Evolutionary conservation across 2,888 invertebrate genomes (phyloP).

Genomic region (Sinohyriopsis cumingii): DNA sequence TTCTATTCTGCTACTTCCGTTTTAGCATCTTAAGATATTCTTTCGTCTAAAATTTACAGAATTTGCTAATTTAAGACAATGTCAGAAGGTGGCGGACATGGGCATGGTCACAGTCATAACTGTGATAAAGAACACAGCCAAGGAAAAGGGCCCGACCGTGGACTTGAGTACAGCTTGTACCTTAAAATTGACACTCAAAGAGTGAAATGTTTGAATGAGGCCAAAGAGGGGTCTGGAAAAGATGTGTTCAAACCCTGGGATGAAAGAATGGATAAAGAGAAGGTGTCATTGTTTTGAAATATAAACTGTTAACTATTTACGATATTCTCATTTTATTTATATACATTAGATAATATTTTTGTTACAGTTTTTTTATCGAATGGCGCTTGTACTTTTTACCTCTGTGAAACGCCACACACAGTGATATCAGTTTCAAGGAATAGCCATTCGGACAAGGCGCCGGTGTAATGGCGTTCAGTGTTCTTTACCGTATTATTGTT

Average conservation of each 20-base stretch:
- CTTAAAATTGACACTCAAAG: slow-evolving; percentile 91
- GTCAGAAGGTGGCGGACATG: slow-evolving; percentile 1
- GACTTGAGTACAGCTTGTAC: slow-evolving; percentile 87
- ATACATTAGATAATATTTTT: neutral
- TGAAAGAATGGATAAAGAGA: slow-evolving; percentile 82
- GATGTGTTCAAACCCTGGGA: slow-evolving; percentile 94
- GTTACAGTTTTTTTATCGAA: too few relatives aligned
- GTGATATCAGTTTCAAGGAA: too few relatives aligned
- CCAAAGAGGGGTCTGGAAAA: slow-evolving; percentile 87
- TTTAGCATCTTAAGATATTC: too few relatives aligned
- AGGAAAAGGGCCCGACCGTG: slow-evolving; percentile 76
- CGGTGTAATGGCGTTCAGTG: too few relatives aligned
- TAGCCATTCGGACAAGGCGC: too few relatives aligned
- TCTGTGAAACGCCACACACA: too few relatives aligned
- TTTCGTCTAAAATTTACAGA: too few relatives aligned
- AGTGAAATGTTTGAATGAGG: slow-evolving; percentile 93
- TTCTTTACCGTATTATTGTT: too few relatives aligned
- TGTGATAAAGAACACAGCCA: slow-evolving; percentile 54
- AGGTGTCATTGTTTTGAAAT: slow-evolving; percentile 75
- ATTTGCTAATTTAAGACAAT: too few relatives aligned
- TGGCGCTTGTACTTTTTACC: too few relatives aligned
- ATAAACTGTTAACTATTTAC: neutral
- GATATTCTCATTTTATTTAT: neutral
- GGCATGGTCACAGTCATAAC: slow-evolving; percentile 60
- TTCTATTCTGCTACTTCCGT: too few relatives aligned